These are phyloP conservation scores for Keiferia lycopersicella DNA, from an alignment of 2,888 invertebrate genomes.

Conservation along the genomic window DNA sequence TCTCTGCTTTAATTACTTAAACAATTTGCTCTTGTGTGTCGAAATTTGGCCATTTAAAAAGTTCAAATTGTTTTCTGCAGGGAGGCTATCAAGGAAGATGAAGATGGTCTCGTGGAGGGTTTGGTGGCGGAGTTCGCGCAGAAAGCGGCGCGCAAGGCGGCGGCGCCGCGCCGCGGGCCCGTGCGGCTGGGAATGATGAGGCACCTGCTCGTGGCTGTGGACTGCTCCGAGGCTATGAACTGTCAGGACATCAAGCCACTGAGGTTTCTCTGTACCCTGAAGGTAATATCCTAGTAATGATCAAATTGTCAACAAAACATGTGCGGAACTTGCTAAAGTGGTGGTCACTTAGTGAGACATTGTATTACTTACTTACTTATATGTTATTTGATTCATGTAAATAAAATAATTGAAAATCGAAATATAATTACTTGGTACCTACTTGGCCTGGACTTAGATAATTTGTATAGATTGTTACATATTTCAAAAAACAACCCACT, in stretches of 20 bases:
- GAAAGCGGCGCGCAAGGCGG: constrained; percentile 91
- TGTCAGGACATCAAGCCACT: constrained; percentile 98
- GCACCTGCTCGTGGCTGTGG: constrained; percentile 94
- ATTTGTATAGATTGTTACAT: too few species aligned
- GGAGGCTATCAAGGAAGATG: constrained; percentile 98
- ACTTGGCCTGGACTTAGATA: too few species aligned
- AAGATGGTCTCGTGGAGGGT: constrained; percentile 94
- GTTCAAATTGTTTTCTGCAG: constrained; percentile 58
- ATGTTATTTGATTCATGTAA: too few species aligned
- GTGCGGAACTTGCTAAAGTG: too few species aligned
- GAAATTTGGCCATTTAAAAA: too few species aligned
- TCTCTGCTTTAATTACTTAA: neutral
- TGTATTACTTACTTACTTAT: too few species aligned
- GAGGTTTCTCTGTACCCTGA: constrained; percentile 91
- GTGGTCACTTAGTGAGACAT: too few species aligned
- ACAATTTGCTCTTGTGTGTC: too few species aligned
- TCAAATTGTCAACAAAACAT: too few species aligned
- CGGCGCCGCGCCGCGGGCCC: constrained; percentile 86
- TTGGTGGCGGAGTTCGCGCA: constrained; percentile 95
- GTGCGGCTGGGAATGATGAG: constrained; percentile 99
- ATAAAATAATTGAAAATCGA: too few species aligned
- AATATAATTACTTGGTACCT: too few species aligned
- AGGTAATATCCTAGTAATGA: constrained; percentile 76
- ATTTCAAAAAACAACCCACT: too few species aligned
- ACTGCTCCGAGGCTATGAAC: constrained; percentile 96